phyloP scores from a whole-genome alignment of 2,888 invertebrate genomes.

The Merodon equestris region DNA sequence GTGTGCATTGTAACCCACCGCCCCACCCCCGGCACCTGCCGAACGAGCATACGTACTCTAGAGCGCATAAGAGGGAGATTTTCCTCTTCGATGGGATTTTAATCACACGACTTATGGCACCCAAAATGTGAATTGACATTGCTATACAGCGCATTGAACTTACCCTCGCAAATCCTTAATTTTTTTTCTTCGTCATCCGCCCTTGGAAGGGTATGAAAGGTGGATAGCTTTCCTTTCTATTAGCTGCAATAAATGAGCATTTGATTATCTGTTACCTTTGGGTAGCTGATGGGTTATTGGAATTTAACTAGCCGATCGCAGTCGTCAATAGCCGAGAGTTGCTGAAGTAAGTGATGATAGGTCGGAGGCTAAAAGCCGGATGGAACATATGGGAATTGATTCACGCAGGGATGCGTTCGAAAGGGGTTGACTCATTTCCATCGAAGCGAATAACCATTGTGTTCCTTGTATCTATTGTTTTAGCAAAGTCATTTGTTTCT shows the following conservation, averaged over 20 bases:
- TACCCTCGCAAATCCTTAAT: conserved; percentile 52
- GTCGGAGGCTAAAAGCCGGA: conserved; percentile 31
- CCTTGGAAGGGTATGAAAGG: conserved; percentile 40
- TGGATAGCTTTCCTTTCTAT: conserved; percentile 71
- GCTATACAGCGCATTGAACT: conserved; percentile 10
- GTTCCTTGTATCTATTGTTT: conserved; percentile 50
- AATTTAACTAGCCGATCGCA: conserved; percentile 42
- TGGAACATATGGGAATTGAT: conserved; percentile 59
- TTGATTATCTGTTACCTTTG: conserved; percentile 71
- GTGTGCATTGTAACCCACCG: conserved; percentile 52
- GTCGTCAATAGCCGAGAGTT: background rate
- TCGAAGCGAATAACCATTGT: conserved; percentile 38
- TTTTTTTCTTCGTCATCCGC: conserved; percentile 35
- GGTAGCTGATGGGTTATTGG: conserved; percentile 43
- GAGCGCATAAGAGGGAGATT: conserved; percentile 61
- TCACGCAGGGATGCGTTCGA: conserved; percentile 44
- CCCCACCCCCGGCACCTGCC: conserved; percentile 67
- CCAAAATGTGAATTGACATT: conserved; percentile 78
- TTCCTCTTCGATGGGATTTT: conserved; percentile 76
- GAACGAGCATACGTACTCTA: background rate
- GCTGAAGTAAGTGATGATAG: conserved; percentile 47
- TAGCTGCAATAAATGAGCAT: conserved; percentile 78
- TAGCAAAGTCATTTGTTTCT: background rate
- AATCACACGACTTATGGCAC: conserved; percentile 79
- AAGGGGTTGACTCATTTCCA: conserved; percentile 39